Conservation (phyloP, 2,888 invertebrate genomes). For the Drosophila borborema region DNA sequence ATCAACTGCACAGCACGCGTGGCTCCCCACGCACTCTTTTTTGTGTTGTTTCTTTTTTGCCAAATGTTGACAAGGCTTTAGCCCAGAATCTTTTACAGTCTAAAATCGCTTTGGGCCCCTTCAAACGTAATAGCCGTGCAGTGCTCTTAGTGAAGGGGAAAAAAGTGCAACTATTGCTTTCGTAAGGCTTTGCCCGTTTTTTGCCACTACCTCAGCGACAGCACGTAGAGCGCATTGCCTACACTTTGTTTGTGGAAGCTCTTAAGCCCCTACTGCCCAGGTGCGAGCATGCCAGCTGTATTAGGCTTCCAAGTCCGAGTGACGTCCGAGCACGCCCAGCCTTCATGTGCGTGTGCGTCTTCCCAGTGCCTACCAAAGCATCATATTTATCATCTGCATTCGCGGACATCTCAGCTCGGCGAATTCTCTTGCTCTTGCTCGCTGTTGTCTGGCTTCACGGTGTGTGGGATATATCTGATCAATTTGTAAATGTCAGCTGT, state of each 20-base stretch:
- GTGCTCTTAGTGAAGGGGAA: background rate
- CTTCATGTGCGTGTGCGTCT: background rate
- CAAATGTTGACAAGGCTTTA: background rate
- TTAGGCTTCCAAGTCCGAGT: background rate
- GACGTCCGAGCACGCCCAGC: background rate
- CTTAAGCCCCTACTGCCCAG: constrained; percentile 2
- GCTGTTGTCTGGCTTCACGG: background rate
- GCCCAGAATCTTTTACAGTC: background rate
- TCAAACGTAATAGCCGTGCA: background rate
- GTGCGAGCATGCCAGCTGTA: constrained; percentile 2
- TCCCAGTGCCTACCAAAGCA: background rate
- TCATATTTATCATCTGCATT: background rate
- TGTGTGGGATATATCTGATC: background rate
- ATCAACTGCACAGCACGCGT: background rate
- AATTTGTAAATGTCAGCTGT: background rate
- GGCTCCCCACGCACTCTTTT: background rate
- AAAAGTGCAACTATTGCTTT: constrained; percentile 5
- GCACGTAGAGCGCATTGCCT: background rate
- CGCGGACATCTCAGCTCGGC: background rate
- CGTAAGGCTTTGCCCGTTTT: background rate
- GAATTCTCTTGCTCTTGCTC: background rate
- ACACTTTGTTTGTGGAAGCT: background rate
- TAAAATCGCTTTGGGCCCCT: background rate
- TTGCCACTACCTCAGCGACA: background rate
- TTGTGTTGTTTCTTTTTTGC: background rate